phyloP scores from a whole-genome alignment of 2,797 vertebrate species.

The Halcyon chelicuti region DNA sequence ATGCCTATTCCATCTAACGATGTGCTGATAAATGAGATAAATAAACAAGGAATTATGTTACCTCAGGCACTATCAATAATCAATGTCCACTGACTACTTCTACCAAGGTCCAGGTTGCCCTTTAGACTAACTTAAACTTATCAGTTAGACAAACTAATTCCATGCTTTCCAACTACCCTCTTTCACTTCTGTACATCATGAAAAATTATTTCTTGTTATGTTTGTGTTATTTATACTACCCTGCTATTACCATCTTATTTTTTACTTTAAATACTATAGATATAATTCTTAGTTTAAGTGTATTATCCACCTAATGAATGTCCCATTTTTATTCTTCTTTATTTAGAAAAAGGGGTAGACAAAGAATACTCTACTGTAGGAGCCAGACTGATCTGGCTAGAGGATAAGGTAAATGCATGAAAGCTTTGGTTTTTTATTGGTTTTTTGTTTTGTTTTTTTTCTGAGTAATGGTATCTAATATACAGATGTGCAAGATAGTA shows the following conservation, averaged over 20 bases:
- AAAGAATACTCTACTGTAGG: conserved; percentile 89
- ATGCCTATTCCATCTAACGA: not conserved
- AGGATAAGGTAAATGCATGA: conserved; percentile 87
- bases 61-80: not conserved
- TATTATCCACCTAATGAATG: conserved; percentile 5
- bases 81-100: not conserved
- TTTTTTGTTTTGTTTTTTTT: not conserved
- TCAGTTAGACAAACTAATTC: not conserved
- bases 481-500: conserved; percentile 4
- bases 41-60: not conserved
- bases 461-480: conserved; percentile 40
- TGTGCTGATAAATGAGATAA: not conserved
- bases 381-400: conserved; percentile 88
- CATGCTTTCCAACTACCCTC: not conserved
- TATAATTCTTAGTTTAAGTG: not conserved
- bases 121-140: not conserved
- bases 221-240: not conserved
- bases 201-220: not conserved
- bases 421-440: not conserved
- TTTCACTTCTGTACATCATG: not conserved
- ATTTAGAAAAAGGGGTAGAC: conserved; percentile 88
- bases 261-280: not conserved
- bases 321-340: conserved; percentile 33
- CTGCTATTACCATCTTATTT: not conserved
- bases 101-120: not conserved